Base-by-base conservation (phyloP, 2,797 vertebrate genomes). In the Glyptemys insculpta region DNA sequence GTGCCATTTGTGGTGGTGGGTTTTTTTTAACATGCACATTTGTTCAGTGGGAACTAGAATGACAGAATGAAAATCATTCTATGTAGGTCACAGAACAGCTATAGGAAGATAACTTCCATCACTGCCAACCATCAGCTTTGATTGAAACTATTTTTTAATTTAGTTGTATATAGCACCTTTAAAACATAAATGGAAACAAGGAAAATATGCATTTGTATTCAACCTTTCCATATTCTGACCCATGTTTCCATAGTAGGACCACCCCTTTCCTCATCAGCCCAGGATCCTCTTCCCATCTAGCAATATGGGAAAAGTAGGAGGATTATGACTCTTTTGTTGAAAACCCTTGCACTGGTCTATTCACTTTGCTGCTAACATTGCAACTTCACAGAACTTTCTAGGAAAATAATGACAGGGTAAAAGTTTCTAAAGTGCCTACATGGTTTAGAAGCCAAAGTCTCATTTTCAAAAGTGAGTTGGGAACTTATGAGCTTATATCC, bases 401-500 rank as follows among this genome's bases (percentile, higher is more conserved):
- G 88, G 34, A 27, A 76, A 4, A 9, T 72, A n/a, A 11, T 5
- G 50, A 19, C 19, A 76, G 53, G 19, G 16, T 12, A 80, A 90
- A 94, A 79, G 8, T 57, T 47, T 31, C 37, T 8, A 23, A 29
- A 53, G 2, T 49, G 92, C 79, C 34, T 54, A 65, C 53, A n/a
- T 56, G n/a, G 34, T 12, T n/a, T 59, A 53, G 0, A 0, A n/a
- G 10, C 12, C 1, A 8, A 86, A 85, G 0, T 1, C 31, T 47
- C 5, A 12, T 37, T 56, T 79, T 41, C 3, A 54, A 96, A 91
- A 37, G 0, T 56, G 23, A 56, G 19, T 56, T 56, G 54, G 19
- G 21, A 19, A 50, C 14, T 50, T 50, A 50, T 50, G 50, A 50
- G 12, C 53, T 54, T 54, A 54, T 54, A 19, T 23, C 19, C 23